These are phyloP conservation scores for Eretmochelys imbricata DNA, from an alignment of 2,113 vertebrate species.

Conservation along the genomic window DNA sequence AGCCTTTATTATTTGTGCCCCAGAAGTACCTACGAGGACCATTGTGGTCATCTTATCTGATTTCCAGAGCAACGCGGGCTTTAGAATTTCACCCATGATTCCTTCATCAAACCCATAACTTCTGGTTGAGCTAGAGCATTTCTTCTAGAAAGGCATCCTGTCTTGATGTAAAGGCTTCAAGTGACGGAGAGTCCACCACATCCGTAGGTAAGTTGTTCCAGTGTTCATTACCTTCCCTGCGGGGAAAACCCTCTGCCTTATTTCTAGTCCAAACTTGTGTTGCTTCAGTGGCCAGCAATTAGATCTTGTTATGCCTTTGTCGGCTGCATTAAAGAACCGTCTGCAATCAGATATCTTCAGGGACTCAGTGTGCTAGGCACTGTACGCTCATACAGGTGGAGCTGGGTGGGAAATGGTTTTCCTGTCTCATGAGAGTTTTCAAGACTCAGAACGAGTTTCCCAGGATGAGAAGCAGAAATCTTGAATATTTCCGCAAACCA, in stretches of 20 bases:
- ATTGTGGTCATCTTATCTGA: background rate
- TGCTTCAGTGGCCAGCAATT: conserved; percentile 31
- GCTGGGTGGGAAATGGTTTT: background rate
- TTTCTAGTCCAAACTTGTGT: conserved; percentile 3
- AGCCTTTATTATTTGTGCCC: background rate
- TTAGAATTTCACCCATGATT: background rate
- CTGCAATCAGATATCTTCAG: background rate
- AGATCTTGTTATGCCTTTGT: conserved; percentile 47
- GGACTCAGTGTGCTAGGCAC: conserved; percentile 38
- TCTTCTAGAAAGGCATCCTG: background rate
- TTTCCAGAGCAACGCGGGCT: background rate
- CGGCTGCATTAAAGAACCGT: background rate
- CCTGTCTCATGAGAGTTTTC: background rate
- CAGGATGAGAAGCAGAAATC: background rate
- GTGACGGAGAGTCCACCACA: background rate
- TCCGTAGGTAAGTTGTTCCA: background rate
- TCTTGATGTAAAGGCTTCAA: background rate
- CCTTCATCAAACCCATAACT: background rate
- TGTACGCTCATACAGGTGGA: fast-evolving
- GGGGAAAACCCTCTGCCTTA: conserved; percentile 23
- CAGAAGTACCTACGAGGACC: background rate
- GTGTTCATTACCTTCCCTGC: conserved; percentile 31
- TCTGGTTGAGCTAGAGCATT: background rate
- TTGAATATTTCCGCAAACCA: conserved; percentile 1
- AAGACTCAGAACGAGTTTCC: conserved; percentile 35